Percentiles rank a stretch among this genome's conserved stretches.
Evolutionary conservation across 2,888 invertebrate genomes (phyloP).

Genomic region (Agrotis exclamationis): DNA sequence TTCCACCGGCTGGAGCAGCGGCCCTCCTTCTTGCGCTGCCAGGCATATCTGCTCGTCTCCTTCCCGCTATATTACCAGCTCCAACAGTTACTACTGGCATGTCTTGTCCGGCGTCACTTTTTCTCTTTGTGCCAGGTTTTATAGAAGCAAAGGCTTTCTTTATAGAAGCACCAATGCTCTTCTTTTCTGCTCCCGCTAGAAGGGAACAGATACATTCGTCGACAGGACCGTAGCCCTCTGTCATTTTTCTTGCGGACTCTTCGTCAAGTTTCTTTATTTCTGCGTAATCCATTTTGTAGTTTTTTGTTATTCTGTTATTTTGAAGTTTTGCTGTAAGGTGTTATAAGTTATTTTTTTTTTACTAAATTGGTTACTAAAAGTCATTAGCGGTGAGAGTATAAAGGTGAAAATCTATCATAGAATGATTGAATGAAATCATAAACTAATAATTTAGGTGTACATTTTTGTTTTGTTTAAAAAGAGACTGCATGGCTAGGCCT

Average conservation of each 20-base stretch:
- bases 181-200: slow-evolving; percentile 61
- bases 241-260: slow-evolving; percentile 68
- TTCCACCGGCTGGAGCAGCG: neutral
- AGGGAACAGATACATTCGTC: slow-evolving; percentile 77
- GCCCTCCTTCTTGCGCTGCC: neutral
- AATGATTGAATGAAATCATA: too few relatives aligned
- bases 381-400: neutral
- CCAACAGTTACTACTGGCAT: neutral
- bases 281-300: slow-evolving; percentile 68
- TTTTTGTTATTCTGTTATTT: neutral
- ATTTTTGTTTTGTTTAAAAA: too few relatives aligned
- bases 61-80: neutral
- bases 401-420: neutral
- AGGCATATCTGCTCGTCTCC: neutral
- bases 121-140: slow-evolving; percentile 43
- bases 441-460: too few relatives aligned
- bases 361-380: neutral
- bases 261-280: slow-evolving; percentile 75
- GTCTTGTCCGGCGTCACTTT: neutral
- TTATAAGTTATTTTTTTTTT: neutral
- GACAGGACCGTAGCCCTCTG: slow-evolving; percentile 73
- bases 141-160: slow-evolving; percentile 71
- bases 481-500: too few relatives aligned
- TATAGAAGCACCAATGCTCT: slow-evolving; percentile 70
- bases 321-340: slow-evolving; percentile 2